A percentile compares a stretch with the other conserved stretches of the same genome.
phyloP scores from a whole-genome alignment of 92 coral and sea anemone species.

The Siderastrea radians region DNA sequence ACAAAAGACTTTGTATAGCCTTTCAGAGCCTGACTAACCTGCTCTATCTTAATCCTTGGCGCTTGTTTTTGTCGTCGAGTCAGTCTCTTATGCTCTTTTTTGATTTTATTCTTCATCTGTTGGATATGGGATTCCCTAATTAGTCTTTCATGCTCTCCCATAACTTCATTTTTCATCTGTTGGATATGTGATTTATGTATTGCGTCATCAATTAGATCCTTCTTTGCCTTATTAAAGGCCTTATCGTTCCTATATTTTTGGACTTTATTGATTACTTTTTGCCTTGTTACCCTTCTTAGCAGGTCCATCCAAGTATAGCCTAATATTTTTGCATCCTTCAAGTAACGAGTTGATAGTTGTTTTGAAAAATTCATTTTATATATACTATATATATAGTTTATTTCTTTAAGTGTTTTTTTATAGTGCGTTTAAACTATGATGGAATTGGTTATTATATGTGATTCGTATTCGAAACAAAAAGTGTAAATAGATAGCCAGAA shows the following conservation, averaged over 20 bases:
- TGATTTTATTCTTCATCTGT: neutral
- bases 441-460: too few relatives aligned
- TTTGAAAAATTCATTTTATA: slow-evolving; percentile 14
- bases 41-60: too few relatives aligned
- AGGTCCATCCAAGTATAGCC: slow-evolving; percentile 40
- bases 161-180: neutral
- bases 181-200: neutral
- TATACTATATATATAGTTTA: slow-evolving; percentile 7
- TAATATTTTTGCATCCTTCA: slow-evolving; percentile 1
- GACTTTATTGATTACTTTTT: slow-evolving; percentile 15
- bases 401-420: neutral
- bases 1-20: too few relatives aligned
- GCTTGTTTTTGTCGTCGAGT: neutral
- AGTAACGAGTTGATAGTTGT: slow-evolving; percentile 37
- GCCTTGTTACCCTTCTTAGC: slow-evolving; percentile 7
- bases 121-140: neutral
- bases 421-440: neutral
- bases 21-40: too few relatives aligned
- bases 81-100: neutral
- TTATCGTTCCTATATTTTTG: neutral
- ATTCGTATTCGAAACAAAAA: too few relatives aligned
- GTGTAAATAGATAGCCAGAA: too few relatives aligned
- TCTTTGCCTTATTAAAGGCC: neutral
- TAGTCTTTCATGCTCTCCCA: neutral
- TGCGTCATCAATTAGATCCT: neutral